Evolutionary conservation across 2,113 vertebrate species (phyloP).

Genomic region (Brachyistius frenatus): DNA sequence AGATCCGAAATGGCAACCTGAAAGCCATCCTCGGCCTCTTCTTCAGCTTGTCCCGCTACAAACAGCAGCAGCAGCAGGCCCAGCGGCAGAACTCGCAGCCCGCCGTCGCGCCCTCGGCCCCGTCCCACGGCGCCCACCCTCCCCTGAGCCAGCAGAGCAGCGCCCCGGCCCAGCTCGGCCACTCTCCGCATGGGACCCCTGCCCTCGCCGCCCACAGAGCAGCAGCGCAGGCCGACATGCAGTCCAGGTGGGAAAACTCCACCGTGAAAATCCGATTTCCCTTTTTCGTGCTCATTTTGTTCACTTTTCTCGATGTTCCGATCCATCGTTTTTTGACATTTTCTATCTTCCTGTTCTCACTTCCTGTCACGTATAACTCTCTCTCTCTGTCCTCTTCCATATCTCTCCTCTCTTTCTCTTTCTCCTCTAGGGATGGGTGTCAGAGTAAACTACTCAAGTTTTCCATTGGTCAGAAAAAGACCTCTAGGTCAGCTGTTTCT

Average conservation of each 20-base stretch:
- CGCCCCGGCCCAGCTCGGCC: slow-evolving; percentile 76
- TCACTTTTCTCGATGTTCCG: slow-evolving; percentile 24
- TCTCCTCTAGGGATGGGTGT: slow-evolving; percentile 92
- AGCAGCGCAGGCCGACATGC: slow-evolving; percentile 96
- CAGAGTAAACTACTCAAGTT: slow-evolving; percentile 98
- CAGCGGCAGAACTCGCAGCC: slow-evolving; percentile 80
- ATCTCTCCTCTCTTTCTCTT: slow-evolving; percentile 85
- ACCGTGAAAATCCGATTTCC: neutral
- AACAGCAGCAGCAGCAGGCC: slow-evolving; percentile 93
- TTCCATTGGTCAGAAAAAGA: slow-evolving; percentile 98
- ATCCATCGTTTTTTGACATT: slow-evolving; percentile 59
- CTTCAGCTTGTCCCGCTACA: slow-evolving; percentile 98
- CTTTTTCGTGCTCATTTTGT: neutral
- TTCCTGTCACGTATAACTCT: slow-evolving; percentile 68
- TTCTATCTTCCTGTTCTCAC: slow-evolving; percentile 50
- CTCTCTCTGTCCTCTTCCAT: slow-evolving; percentile 75
- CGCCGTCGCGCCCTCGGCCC: slow-evolving; percentile 61
- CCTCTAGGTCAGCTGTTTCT: slow-evolving; percentile 93
- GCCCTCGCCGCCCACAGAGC: slow-evolving; percentile 81
- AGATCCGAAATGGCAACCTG: slow-evolving; percentile 98
- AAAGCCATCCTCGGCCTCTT: slow-evolving; percentile 98
- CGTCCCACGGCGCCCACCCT: slow-evolving; percentile 71
- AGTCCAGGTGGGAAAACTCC: slow-evolving; percentile 84
- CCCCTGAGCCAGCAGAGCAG: slow-evolving; percentile 81
- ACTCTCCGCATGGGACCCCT: slow-evolving; percentile 80